phyloP scores from a whole-genome alignment of 2,888 invertebrate species.

The Caenorhabditis uteleia region DNA sequence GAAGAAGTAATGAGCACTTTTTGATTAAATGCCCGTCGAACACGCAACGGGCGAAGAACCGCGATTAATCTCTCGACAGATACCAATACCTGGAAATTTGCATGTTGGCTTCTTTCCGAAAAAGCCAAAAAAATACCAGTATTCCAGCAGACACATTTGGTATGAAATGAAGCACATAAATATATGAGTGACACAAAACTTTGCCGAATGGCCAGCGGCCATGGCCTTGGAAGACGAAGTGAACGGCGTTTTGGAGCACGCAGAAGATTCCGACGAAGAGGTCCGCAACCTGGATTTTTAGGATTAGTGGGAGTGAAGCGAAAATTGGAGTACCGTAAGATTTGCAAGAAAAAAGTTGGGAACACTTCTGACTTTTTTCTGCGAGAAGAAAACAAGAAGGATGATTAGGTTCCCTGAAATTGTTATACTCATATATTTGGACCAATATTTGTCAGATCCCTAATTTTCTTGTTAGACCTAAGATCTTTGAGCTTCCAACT shows the following conservation, averaged over 20 bases:
- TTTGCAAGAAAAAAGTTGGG: slow-evolving; percentile 92
- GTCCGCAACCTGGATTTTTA: slow-evolving; percentile 78
- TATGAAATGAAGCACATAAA: slow-evolving; percentile 86
- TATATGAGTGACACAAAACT: slow-evolving; percentile 88
- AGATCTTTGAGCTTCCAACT: no score
- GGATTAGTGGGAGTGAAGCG: no score
- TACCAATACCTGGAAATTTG: slow-evolving; percentile 61
- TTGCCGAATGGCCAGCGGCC: slow-evolving; percentile 72
- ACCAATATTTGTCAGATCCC: slow-evolving; percentile 9
- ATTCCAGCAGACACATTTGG: slow-evolving; percentile 87
- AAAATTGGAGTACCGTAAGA: slow-evolving; percentile 78
- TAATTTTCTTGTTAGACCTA: slow-evolving; percentile 3
- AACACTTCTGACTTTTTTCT: slow-evolving; percentile 82
- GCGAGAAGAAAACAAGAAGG: slow-evolving; percentile 83
- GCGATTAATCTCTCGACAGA: slow-evolving; percentile 66
- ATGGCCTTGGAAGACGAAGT: slow-evolving; percentile 61
- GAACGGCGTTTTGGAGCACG: slow-evolving; percentile 84
- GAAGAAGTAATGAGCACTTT: slow-evolving; percentile 55
- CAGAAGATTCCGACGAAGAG: slow-evolving; percentile 89
- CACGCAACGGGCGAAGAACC: slow-evolving; percentile 63
- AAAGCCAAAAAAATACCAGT: slow-evolving; percentile 74
- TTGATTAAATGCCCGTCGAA: slow-evolving; percentile 56
- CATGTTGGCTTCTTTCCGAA: background rate
- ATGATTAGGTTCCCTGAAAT: slow-evolving; percentile 85
- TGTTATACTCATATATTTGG: no score